Conservation (phyloP, 2,797 vertebrate genomes). For the Notolepis coatsorum region DNA sequence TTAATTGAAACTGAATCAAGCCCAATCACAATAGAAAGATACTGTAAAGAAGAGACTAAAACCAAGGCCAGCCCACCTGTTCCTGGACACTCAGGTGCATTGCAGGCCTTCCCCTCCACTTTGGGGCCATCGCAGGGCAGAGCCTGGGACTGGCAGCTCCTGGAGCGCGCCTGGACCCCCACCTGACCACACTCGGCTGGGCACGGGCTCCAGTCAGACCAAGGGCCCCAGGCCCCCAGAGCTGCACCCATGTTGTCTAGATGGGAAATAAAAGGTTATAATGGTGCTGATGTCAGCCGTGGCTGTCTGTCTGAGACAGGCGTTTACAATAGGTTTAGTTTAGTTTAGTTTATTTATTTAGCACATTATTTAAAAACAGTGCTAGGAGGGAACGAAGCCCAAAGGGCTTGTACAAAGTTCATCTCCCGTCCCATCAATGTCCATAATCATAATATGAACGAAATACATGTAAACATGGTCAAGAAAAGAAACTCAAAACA, state of each 20-base stretch:
- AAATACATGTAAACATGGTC: too few species aligned
- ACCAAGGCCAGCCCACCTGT: constrained; percentile 41
- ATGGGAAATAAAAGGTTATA: constrained; percentile 14
- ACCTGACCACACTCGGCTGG: constrained; percentile 87
- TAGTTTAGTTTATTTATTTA: too few species aligned
- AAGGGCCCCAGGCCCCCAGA: constrained; percentile 83
- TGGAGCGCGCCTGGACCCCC: constrained; percentile 87
- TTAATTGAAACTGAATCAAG: too few species aligned
- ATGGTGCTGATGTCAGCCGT: not conserved
- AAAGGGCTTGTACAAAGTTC: too few species aligned
- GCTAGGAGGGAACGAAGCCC: too few species aligned
- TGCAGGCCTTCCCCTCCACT: constrained; percentile 87
- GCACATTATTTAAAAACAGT: too few species aligned
- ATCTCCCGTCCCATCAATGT: too few species aligned
- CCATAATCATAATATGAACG: too few species aligned
- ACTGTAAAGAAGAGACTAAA: not conserved
- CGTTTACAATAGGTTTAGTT: too few species aligned
- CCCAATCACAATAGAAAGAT: not conserved
- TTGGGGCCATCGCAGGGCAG: constrained; percentile 84
- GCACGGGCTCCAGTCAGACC: constrained; percentile 93
- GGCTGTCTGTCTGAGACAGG: not conserved
- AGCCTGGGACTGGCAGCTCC: constrained; percentile 83
- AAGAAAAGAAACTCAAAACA: too few species aligned
- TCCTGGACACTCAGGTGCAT: constrained; percentile 85
- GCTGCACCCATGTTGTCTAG: constrained; percentile 49